Evolutionary conservation across 2,797 vertebrate genomes (phyloP), one percentile per base, ranked within the genome.

Genomic region (Borostomias antarcticus): DNA sequence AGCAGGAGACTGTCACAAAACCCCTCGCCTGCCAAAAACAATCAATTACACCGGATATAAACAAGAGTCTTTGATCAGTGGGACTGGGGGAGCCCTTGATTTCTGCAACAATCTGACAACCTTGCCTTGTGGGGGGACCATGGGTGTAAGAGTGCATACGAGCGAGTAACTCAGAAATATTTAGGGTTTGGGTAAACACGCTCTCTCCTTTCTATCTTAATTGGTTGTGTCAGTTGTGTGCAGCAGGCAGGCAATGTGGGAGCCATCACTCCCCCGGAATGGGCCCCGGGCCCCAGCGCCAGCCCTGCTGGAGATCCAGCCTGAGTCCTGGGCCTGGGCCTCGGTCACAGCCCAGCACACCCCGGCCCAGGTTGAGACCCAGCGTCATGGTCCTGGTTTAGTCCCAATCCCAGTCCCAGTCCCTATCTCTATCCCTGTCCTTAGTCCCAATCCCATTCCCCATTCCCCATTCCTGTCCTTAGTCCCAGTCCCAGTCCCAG

Each of bases 61-160:
- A 87, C 82, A 85, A 86, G 58, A 62, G 77, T 28, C 89, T 93
- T 92, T 92, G 91, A 93, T 92, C 88, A 88, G 67, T 1, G 25
- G 73, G 80, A 76, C n/a, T n/a, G n/a, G n/a, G n/a, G n/a, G n/a
- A 73, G 78, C 78, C 74, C 76, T 72, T 76, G 80, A 81, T 86
- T 87, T 85, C 82, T 80, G n/a, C n/a, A 86, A 85, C 85, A 81
- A 83, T 45, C 89, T 77, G 86, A 87, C 83, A 85, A 84, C 77
- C 83, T 70, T 83, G 77, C 80, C 78, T 75, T 68, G 73, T 79
- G 81, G 84, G 81, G 84, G 71, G 85, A 79, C 74, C 70, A 78
- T 33, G 81, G 77, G 71, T 82, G 71, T 78, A 68, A 65, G 79
- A 64, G 79, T n/a, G 83, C 83, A 82, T 85, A 83, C 81, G 81